phyloP scores from a whole-genome alignment of 2,888 invertebrate species.

The Thera britannica region DNA sequence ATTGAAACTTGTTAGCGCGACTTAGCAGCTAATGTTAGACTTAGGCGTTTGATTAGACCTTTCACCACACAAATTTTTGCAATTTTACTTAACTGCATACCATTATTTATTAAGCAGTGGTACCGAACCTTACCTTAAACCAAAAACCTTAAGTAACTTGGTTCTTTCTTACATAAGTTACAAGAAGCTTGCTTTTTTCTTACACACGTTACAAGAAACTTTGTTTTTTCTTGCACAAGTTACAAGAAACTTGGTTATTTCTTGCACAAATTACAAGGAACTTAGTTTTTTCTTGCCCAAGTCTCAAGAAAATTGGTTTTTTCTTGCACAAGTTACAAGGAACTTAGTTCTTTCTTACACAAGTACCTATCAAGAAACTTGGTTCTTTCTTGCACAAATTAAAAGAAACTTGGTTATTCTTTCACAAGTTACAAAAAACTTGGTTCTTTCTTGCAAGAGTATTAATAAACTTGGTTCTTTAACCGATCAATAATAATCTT shows the following conservation, averaged over 20 bases:
- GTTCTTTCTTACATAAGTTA: not conserved
- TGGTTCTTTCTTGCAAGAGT: not conserved
- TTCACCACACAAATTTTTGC: not conserved
- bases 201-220: too few relatives aligned
- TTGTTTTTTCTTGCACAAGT: too few relatives aligned
- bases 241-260: too few relatives aligned
- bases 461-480: not conserved
- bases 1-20: slow-evolving; percentile 1
- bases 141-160: not conserved
- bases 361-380: too few relatives aligned
- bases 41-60: not conserved
- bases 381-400: not conserved
- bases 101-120: not conserved
- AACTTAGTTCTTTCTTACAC: too few relatives aligned
- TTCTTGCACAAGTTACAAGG: too few relatives aligned
- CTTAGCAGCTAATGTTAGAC: not conserved
- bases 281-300: not conserved
- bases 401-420: not conserved
- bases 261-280: not conserved
- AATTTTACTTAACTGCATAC: not conserved
- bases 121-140: not conserved
- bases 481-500: too few relatives aligned
- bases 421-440: not conserved
- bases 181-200: too few relatives aligned
- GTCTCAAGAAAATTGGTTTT: too few relatives aligned